Evolutionary conservation across 2,888 invertebrate genomes (phyloP).

Genomic region (Danaus chrysippus): DNA sequence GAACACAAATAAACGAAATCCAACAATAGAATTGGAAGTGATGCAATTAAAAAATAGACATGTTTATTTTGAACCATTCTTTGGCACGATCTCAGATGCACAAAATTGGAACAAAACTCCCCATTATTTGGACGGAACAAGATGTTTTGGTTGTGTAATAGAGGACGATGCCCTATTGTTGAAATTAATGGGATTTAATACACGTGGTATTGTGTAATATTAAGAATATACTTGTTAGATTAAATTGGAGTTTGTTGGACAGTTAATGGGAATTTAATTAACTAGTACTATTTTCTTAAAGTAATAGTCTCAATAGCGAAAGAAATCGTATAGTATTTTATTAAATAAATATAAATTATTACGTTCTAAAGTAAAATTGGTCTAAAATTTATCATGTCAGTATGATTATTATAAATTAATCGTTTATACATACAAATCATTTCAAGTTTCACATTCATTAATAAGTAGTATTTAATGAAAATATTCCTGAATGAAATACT

Average conservation of each 20-base stretch:
- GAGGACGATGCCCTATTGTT: conserved; percentile 6
- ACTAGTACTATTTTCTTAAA: too few species aligned
- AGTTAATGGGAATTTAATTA: too few species aligned
- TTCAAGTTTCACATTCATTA: too few species aligned
- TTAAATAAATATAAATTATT: too few species aligned
- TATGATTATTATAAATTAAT: too few species aligned
- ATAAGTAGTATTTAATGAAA: too few species aligned
- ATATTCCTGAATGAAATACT: too few species aligned
- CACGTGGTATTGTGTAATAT: conserved; percentile 5
- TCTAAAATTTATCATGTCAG: too few species aligned
- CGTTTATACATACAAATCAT: too few species aligned
- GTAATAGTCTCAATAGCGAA: too few species aligned
- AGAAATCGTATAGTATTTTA: too few species aligned
- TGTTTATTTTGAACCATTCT: conserved; percentile 13
- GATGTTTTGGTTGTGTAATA: conserved; percentile 8
- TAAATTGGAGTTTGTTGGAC: not conserved
- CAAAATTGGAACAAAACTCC: conserved; percentile 8
- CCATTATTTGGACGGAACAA: conserved; percentile 10
- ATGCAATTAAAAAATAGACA: conserved; percentile 18
- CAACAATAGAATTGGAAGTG: not conserved
- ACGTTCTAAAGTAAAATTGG: too few species aligned
- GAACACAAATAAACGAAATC: conserved; percentile 9
- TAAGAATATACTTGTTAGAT: not conserved
- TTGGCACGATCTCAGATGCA: conserved; percentile 20
- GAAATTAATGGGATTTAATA: conserved; percentile 4